Conservation (phyloP, 2,113 vertebrate species). For the Vidua macroura region DNA sequence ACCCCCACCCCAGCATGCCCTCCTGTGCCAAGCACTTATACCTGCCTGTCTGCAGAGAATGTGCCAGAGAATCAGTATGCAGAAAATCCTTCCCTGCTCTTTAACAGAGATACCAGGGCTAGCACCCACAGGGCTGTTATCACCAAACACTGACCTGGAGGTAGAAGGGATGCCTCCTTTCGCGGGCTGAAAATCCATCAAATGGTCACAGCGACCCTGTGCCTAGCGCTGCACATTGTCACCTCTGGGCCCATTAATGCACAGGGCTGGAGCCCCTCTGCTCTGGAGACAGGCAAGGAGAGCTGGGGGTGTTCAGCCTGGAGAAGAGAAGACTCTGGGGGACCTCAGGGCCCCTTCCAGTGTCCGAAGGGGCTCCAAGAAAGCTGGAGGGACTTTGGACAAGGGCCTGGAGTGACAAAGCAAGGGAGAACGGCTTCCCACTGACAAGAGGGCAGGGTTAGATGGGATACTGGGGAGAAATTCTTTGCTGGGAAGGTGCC, state of each 20-base stretch:
- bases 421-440: background rate
- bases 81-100: background rate
- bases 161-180: background rate
- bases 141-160: background rate
- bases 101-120: background rate
- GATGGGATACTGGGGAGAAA: background rate
- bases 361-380: background rate
- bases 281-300: background rate
- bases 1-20: accelerated
- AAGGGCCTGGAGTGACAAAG: background rate
- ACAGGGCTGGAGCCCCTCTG: background rate
- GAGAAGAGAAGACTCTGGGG: background rate
- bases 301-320: background rate
- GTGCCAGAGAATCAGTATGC: background rate
- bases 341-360: background rate
- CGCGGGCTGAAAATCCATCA: background rate
- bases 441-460: background rate
- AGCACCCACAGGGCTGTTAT: background rate
- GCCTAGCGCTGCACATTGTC: background rate
- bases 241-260: background rate
- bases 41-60: background rate
- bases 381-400: background rate
- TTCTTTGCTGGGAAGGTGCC: background rate
- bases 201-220: accelerated
- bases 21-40: background rate